Evolutionary conservation across 2,113 vertebrate genomes (phyloP), one percentile per base, ranked within the genome.

Genomic region (Ciconia stormi): DNA sequence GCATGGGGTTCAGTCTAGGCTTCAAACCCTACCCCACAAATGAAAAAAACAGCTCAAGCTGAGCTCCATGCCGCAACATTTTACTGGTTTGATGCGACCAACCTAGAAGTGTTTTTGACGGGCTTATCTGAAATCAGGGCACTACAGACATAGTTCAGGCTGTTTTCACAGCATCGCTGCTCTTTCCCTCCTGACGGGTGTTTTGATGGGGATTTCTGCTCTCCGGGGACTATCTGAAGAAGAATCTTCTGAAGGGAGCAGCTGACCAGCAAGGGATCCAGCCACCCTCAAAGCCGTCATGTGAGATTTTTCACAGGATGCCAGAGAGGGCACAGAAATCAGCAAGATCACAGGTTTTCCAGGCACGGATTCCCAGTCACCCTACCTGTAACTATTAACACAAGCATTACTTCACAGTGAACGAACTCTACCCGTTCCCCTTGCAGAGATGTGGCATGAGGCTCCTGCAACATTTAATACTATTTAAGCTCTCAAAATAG

Each of bases 361-460:
- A 70, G 81, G 40, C 93, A 82, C 34, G 81, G 65, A 58, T 80
- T 87, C 91, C 69, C 7, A 7, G 87, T 90, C 84, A 94, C 70
- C 53, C 83, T 93, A 89, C 77, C 95, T 95, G 69, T 91, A 92
- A 92, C 95, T 97, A 96, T 96, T 96, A 96, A 91, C 91, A 95
- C 21, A 50, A 90, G n/a, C 93, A 96, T 97, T 97, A 97, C 95
- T 89, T 97, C 96, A 97, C 91, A 97, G 91, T 82, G 20, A 93
- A 89, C 2, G 2, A 94, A 93, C 91, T 95, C 74, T 62, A 62
- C 47, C 32, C 15, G 0, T 17, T 53, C 32, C 32, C 29, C 42
- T 77, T 90, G 44, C 23, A 89, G 72, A 85, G 62, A 63, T 0
- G 0, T 62, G 61, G 32, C 40, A 80, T 29, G 42, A 90, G 67